These are phyloP conservation scores for Mya arenaria DNA, from an alignment of 1,140 invertebrate genomes.

Conservation along the genomic window DNA sequence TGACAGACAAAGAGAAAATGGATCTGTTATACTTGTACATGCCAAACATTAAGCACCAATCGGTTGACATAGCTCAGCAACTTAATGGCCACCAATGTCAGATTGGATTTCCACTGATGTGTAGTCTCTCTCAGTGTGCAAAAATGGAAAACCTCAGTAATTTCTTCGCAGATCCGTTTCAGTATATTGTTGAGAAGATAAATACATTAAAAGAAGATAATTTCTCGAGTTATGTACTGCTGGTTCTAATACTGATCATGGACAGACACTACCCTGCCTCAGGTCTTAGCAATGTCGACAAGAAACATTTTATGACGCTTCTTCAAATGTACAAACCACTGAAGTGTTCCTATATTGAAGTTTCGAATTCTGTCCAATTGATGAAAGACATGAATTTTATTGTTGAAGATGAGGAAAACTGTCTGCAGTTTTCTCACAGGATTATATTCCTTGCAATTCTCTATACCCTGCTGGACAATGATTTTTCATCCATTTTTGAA, in stretches of 20 bases:
- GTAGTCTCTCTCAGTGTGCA: neutral
- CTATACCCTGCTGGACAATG: neutral
- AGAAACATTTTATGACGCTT: neutral
- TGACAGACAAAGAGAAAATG: constrained; percentile 11
- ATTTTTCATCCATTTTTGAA: neutral
- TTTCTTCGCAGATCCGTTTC: constrained; percentile 10
- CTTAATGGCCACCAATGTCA: too few species aligned
- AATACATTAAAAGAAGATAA: constrained; percentile 2
- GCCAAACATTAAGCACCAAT: too few species aligned
- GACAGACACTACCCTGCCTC: neutral
- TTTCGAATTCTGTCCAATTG: neutral
- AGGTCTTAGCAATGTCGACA: neutral
- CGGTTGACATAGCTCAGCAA: too few species aligned
- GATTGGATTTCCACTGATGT: constrained; percentile 31
- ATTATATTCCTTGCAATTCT: constrained; percentile 10
- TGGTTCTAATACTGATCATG: constrained; percentile 9
- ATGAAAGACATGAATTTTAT: neutral
- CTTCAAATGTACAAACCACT: neutral
- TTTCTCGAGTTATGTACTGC: neutral
- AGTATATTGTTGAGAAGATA: neutral
- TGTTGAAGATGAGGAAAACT: neutral
- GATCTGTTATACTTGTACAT: neutral
- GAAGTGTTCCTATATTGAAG: constrained; percentile 20
- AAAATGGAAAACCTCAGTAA: neutral
- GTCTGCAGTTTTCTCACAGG: neutral